Conservation (phyloP, 2,797 vertebrate species). For the Acanthornis magna region DNA sequence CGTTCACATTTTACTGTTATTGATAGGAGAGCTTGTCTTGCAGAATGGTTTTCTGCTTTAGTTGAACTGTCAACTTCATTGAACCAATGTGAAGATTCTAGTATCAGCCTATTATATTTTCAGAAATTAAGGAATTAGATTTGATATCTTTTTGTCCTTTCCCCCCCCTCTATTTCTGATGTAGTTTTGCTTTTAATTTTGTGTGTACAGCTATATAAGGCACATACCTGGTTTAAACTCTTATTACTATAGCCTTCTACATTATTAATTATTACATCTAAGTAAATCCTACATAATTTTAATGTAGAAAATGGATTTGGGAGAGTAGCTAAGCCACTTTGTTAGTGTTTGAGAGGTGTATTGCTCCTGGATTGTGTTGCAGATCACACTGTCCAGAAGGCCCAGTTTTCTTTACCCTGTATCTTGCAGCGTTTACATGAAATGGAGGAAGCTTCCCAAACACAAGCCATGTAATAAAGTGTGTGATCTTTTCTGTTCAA, state of each 20-base stretch:
- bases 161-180: neutral
- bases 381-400: neutral
- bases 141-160: neutral
- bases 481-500: neutral
- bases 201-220: neutral
- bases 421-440: neutral
- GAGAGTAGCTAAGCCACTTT: neutral
- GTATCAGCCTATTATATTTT: neutral
- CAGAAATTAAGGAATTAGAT: neutral
- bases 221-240: neutral
- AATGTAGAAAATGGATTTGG: neutral
- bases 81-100: neutral
- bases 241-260: neutral
- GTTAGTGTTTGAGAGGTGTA: neutral
- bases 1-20: neutral
- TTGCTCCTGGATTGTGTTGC: neutral
- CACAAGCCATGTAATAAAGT: neutral
- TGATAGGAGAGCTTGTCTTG: neutral
- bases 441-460: neutral
- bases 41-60: neutral
- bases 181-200: neutral
- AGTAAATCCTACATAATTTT: neutral
- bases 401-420: neutral
- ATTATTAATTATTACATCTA: neutral
- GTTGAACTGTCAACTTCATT: neutral